Conservation (phyloP, 2,888 invertebrate species). For the Galerucella nymphaeae region DNA sequence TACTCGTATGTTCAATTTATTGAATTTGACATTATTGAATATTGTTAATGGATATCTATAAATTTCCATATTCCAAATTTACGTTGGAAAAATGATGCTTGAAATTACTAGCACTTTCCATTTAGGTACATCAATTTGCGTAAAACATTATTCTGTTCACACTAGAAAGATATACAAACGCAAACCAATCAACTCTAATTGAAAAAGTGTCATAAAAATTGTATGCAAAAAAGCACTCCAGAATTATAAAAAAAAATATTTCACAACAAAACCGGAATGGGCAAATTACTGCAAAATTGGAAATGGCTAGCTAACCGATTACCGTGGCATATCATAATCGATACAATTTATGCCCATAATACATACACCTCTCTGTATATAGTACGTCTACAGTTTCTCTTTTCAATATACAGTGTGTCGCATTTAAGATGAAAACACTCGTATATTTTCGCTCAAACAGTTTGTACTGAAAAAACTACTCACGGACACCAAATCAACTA, state of each 20-base stretch:
- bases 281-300: slow-evolving; percentile 4
- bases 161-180: slow-evolving; percentile 4
- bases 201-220: slow-evolving; percentile 27
- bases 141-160: slow-evolving; percentile 4
- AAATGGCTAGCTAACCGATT: not conserved
- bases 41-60: not conserved
- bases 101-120: not conserved
- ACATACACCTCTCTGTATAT: no score
- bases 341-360: no score
- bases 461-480: no score
- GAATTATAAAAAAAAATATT: slow-evolving; percentile 12
- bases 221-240: slow-evolving; percentile 3
- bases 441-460: no score
- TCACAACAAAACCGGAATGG: not conserved
- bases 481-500: no score
- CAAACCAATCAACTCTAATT: slow-evolving; percentile 24
- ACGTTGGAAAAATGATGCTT: not conserved
- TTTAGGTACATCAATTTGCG: slow-evolving; percentile 26
- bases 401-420: no score
- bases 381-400: no score
- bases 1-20: no score
- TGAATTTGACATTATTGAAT: not conserved
- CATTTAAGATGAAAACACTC: no score
- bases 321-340: not conserved
- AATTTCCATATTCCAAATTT: not conserved